Conservation (phyloP, 2,113 vertebrate species). For the Notarius lentiginosus region DNA sequence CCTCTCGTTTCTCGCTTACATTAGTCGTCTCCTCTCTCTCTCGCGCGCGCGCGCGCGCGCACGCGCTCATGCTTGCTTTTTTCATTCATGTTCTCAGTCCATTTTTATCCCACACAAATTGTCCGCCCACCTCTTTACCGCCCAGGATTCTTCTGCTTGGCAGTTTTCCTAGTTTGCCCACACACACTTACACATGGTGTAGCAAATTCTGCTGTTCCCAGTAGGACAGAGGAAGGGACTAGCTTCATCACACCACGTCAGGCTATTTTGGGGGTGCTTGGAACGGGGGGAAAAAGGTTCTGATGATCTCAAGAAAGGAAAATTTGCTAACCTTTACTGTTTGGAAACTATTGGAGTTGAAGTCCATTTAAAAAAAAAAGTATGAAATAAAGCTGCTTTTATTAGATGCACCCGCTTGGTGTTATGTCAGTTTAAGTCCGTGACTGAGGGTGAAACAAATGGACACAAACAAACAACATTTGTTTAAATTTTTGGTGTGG, state of each 20-base stretch:
- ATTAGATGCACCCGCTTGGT: neutral
- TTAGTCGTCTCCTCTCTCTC: neutral
- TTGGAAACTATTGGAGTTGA: neutral
- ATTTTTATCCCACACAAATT: conserved; percentile 15
- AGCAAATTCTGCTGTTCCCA: conserved; percentile 40
- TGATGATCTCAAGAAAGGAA: conserved; percentile 9
- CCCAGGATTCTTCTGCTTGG: conserved; percentile 36
- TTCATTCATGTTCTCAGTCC: conserved; percentile 39
- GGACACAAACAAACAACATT: neutral
- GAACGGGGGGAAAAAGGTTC: conserved; percentile 12
- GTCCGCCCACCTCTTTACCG: conserved; percentile 24
- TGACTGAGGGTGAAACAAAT: neutral
- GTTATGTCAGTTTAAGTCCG: too few species aligned
- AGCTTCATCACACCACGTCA: neutral
- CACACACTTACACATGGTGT: conserved; percentile 42
- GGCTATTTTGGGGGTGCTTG: conserved; percentile 34
- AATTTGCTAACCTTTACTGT: neutral
- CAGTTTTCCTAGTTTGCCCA: conserved; percentile 26
- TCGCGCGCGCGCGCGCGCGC: neutral
- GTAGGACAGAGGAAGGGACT: conserved; percentile 39
- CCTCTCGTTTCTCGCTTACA: neutral
- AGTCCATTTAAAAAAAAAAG: neutral
- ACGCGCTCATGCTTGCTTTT: neutral
- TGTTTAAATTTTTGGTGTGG: neutral
- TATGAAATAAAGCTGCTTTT: neutral